phyloP scores from a whole-genome alignment of 2,113 vertebrate species.

The Saguinus midas region DNA sequence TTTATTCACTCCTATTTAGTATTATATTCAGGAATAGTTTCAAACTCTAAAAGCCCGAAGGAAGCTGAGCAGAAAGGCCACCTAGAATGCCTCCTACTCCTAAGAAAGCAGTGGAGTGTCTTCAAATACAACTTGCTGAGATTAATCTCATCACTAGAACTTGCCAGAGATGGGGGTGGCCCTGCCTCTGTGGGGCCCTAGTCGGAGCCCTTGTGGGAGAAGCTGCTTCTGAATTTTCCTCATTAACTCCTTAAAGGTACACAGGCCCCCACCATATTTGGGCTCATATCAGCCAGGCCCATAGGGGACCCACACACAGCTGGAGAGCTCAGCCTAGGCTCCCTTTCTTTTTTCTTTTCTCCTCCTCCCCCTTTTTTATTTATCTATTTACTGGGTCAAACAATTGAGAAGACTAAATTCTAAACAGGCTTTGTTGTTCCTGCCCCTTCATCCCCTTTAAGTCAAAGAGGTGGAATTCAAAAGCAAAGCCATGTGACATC shows the following conservation, averaged over 20 bases:
- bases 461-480: slow-evolving; percentile 38
- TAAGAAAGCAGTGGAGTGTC: slow-evolving; percentile 11
- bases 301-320: neutral
- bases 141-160: slow-evolving; percentile 62
- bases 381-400: slow-evolving; percentile 35
- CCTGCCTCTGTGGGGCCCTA: slow-evolving; percentile 81
- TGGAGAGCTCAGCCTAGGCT: neutral
- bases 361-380: neutral
- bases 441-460: neutral
- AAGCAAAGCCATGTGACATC: slow-evolving; percentile 37
- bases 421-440: slow-evolving; percentile 37
- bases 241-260: slow-evolving; percentile 84
- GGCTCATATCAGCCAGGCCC: neutral
- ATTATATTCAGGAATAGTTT: neutral
- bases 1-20: neutral
- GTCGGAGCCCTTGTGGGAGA: slow-evolving; percentile 71
- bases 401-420: neutral
- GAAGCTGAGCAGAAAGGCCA: slow-evolving; percentile 34
- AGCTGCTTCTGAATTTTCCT: slow-evolving; percentile 73
- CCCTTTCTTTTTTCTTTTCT: neutral
- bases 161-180: slow-evolving; percentile 69
- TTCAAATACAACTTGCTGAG: neutral
- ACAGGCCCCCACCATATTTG: slow-evolving; percentile 59
- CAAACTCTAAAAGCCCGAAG: neutral
- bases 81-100: slow-evolving; percentile 32